Evolutionary conservation across 1,140 invertebrate genomes (phyloP), one percentile per base, ranked within the genome.

Genomic region (Zaprionus capensis): DNA sequence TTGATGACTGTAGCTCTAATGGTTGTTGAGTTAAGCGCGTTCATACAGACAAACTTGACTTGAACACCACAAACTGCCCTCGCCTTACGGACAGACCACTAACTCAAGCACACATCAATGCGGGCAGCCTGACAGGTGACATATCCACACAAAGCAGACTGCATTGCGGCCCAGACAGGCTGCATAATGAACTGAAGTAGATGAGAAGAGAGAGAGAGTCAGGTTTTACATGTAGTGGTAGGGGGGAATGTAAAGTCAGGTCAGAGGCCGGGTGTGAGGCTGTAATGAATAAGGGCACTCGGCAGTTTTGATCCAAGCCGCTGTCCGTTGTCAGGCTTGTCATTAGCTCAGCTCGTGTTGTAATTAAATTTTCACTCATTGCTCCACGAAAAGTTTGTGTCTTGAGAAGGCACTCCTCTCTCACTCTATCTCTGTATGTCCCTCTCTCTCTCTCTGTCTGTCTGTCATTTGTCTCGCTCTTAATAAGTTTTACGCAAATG

Each of bases 401-500:
- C 56, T 31, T 26, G 34, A 44, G n/a, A 5, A 58, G 41, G 28
- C 15, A 49, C 5, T 49, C 57, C 44, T 64, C 31, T 46, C 38
- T 28, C 4, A 6, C 20, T 46, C n/a, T 22, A 14, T 22, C 11
- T 55, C 31, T 51, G 20, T 3, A 14, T 61, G 1, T 9, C 22
- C 53, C 26, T 1, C n/a, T 34, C 55, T 59, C 24, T 46, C 28
- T 46, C n/a, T 31, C 17, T n/a, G 15, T 46, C 38, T 56, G 31
- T 22, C 59, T 44, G 12, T 22, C 14, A 53, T 28, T 7, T 34
- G 20, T 14, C 20, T 59, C 34, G 2, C 62, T 38, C n/a, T 62
- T 64, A 58, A 71, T 76, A 80, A 80, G 65, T 82, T 82, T 80
- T 62, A 88, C 67, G 84, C 84, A 88, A 87, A 88, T 88, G 84